Conservation (phyloP, 2,797 vertebrate species). For the Chromis chromis region DNA sequence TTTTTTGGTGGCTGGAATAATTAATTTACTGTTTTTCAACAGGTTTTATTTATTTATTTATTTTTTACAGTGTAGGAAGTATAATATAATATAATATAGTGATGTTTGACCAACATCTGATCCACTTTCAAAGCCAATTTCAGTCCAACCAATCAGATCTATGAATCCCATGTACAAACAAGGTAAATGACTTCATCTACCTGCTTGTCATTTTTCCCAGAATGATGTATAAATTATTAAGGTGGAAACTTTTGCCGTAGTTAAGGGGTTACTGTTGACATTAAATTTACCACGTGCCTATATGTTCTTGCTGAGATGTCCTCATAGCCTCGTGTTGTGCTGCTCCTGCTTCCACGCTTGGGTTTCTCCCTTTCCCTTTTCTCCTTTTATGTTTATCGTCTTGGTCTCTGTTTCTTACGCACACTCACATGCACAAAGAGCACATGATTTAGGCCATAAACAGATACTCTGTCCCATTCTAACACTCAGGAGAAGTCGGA, state of each 20-base stretch:
- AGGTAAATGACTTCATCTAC: conserved; percentile 8
- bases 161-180: not conserved
- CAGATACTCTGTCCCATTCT: conserved; percentile 46
- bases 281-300: conserved; percentile 7
- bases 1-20: too few species aligned
- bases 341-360: conserved; percentile 8
- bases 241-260: not conserved
- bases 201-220: conserved; percentile 9
- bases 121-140: not conserved
- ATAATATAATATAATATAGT: not conserved
- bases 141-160: not conserved
- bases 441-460: conserved; percentile 64
- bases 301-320: conserved; percentile 12
- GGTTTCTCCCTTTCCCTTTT: conserved; percentile 5
- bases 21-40: too few species aligned
- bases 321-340: conserved; percentile 11
- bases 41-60: too few species aligned
- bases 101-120: not conserved
- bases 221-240: not conserved
- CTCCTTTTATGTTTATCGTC: conserved; percentile 35
- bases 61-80: too few species aligned
- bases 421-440: conserved; percentile 34
- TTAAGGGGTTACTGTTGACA: conserved; percentile 8
- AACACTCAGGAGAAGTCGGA: conserved; percentile 33
- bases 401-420: conserved; percentile 15